Base-by-base conservation (phyloP, 2,888 invertebrate genomes). In the Anorthoa munda region DNA sequence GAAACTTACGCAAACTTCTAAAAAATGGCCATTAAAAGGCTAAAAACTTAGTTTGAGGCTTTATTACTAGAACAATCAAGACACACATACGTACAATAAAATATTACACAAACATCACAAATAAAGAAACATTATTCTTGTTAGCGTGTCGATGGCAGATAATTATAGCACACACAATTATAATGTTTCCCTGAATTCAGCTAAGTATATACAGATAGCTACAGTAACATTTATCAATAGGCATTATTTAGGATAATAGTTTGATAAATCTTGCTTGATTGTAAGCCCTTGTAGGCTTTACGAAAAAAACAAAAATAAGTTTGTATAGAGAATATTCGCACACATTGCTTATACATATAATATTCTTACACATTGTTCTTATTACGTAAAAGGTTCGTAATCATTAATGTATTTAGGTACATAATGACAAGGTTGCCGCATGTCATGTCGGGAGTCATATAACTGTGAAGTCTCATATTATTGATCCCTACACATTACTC, bases 381-480 rank as follows among this genome's bases (percentile, higher is more conserved):
- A 59, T 74, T 26, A 64, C 11, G 17, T n/a, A 18, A 74, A 70
- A 21, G 64, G 13, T 58, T 66, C 18, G 21, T 56, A 45, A 72
- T 55, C 18, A 39, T 50, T 0, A 50, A 18, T 15, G 13, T 61
- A 23, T 72, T 72, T 48, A 39, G 39, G 39, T 9, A 63, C 63
- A 45, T 73, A 63, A 73, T 58, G 21, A 51, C 64, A 65, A 74
- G 17, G 21, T 64, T 45, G 12, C 74, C 31, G 45, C 21, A 18
- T 18, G 53, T 26, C 53, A 39, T 21, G 48, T 39, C 18, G 31
- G 17, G 23, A 18, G 48, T 50, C n/a, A 45, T 31, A 46, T 31
- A 74, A n/a, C 46, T 46, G 39, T 65, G 7, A n/a, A 23, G 11
- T 15, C 0, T n/a, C 50, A 2, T 56, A 17, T 23, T 58, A 68